Percentiles rank a stretch among this genome's conserved stretches.
Conservation (phyloP, 2,888 invertebrate species). For the Piscicola geometra region DNA sequence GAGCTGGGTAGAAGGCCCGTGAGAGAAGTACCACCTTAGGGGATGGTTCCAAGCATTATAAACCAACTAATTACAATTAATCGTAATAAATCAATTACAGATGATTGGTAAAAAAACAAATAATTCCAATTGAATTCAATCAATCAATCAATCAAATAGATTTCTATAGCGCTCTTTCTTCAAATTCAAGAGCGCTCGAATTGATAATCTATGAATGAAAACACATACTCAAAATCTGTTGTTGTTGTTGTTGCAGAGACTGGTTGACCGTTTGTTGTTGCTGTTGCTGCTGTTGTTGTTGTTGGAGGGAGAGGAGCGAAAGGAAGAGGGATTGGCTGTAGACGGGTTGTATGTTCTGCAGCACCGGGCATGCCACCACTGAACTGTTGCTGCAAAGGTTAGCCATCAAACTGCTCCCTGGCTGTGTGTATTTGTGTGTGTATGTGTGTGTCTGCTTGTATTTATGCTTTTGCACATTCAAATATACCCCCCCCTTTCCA, state of each 20-base stretch:
- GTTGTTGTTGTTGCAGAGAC: constrained; percentile 19
- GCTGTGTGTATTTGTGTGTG: constrained; percentile 13
- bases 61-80: no score
- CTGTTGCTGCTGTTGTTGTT: constrained; percentile 53
- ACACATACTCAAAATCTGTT: background rate
- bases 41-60: no score
- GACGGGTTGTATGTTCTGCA: constrained; percentile 31
- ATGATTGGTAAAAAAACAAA: no score
- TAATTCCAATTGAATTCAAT: no score
- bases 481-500: background rate
- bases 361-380: constrained; percentile 30
- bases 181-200: no score
- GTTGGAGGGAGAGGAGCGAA: constrained; percentile 41
- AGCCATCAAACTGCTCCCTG: constrained; percentile 1
- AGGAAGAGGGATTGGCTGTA: constrained; percentile 28
- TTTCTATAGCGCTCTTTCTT: no score
- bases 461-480: background rate
- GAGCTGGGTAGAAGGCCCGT: constrained; percentile 22
- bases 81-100: no score
- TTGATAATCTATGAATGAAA: no score
- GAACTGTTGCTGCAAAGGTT: constrained; percentile 26
- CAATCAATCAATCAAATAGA: no score
- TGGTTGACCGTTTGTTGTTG: constrained; percentile 4
- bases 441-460: background rate
- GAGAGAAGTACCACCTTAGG: no score